phyloP scores from a whole-genome alignment of 2,113 vertebrate species.

The Pomatostomus ruficeps region DNA sequence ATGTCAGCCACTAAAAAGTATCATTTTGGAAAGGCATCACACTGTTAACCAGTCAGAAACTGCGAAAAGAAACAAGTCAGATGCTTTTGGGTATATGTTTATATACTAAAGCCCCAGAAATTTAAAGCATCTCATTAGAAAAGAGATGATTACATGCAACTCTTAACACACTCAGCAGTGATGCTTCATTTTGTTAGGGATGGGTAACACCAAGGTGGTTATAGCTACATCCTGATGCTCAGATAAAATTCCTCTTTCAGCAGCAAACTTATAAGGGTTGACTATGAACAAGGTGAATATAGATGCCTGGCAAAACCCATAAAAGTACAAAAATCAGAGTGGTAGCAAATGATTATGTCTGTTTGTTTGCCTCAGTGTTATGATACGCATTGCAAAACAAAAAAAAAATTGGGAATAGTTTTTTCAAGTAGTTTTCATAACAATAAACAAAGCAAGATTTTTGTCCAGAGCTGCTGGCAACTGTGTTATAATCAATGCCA shows the following conservation, averaged over 20 bases:
- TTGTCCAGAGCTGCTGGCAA: neutral
- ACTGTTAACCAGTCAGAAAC: neutral
- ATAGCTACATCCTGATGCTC: neutral
- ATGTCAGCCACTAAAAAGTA: neutral
- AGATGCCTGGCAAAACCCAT: neutral
- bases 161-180: neutral
- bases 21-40: neutral
- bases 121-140: neutral
- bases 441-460: neutral
- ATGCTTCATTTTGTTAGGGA: neutral
- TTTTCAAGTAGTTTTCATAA: neutral
- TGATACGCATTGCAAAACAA: neutral
- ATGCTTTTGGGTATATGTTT: neutral
- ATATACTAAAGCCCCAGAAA: neutral
- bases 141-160: neutral
- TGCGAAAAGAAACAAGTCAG: neutral
- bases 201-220: neutral
- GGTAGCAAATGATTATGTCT: neutral
- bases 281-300: neutral
- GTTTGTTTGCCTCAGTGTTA: neutral
- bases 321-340: neutral
- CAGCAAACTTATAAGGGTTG: neutral
- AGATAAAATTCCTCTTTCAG: neutral
- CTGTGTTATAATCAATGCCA: neutral
- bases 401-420: neutral